Conservation (phyloP, 2,113 vertebrate species). For the Scolopax mira region DNA sequence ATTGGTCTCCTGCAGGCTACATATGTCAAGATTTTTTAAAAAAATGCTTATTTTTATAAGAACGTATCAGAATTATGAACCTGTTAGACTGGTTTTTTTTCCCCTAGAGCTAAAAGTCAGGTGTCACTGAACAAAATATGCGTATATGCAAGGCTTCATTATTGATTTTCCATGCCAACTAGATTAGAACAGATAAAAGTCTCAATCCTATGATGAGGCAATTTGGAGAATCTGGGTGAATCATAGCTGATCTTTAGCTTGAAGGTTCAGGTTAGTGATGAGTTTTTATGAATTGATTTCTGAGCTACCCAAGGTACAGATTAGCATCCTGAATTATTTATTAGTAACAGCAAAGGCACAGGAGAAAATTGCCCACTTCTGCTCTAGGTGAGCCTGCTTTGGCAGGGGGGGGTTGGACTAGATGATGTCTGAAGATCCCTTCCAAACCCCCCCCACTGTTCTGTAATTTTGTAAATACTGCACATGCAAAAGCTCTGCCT, state of each 20-base stretch:
- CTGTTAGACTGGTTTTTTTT: not conserved
- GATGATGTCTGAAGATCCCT: not conserved
- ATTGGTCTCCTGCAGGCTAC: not conserved
- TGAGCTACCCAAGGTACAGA: not conserved
- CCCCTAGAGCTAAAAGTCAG: not conserved
- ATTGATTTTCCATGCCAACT: not conserved
- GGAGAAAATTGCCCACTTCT: not conserved
- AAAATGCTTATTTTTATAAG: not conserved
- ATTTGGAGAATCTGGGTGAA: not conserved
- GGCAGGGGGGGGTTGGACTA: not conserved
- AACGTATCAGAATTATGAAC: not conserved
- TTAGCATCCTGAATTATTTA: not conserved
- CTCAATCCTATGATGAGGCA: not conserved
- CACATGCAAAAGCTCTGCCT: not conserved
- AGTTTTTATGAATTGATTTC: not conserved
- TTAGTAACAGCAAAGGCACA: not conserved
- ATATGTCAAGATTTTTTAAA: not conserved
- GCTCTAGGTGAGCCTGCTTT: not conserved
- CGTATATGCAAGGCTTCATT: not conserved
- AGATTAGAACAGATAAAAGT: not conserved
- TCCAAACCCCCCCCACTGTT: not conserved
- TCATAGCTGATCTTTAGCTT: not conserved
- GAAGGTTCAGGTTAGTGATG: not conserved
- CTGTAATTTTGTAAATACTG: not conserved
- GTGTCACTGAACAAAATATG: not conserved